A percentile compares a stretch with the other conserved stretches of the same genome.
phyloP scores from a whole-genome alignment of 2,888 invertebrate genomes.

The Minunthozetes semirufus region DNA sequence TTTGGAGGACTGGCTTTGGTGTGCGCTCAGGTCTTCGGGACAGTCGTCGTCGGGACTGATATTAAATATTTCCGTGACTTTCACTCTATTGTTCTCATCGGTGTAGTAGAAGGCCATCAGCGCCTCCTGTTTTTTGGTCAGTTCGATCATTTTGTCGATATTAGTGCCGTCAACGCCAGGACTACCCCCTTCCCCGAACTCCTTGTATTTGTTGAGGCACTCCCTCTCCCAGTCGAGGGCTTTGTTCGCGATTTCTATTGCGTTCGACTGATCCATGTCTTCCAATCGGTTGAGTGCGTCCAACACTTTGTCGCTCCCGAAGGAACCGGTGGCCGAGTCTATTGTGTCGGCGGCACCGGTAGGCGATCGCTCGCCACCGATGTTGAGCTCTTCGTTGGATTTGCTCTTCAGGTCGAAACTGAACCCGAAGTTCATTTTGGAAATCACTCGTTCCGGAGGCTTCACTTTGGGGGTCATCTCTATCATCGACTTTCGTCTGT shows the following conservation, averaged over 20 bases:
- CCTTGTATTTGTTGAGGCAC: conserved; percentile 35
- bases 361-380: not conserved
- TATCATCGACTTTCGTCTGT: conserved; percentile 40
- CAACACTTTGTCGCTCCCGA: conserved; percentile 36
- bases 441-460: conserved; percentile 48
- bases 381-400: not conserved
- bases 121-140: conserved; percentile 77
- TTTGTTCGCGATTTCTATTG: conserved; percentile 42
- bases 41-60: conserved; percentile 49
- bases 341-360: not conserved
- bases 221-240: conserved; percentile 41
- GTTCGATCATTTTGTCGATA: conserved; percentile 57
- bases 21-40: not conserved
- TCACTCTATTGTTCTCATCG: conserved; percentile 74
- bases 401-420: conserved; percentile 52
- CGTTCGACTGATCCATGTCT: conserved; percentile 39
- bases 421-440: conserved; percentile 59
- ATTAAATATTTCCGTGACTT: conserved; percentile 82
- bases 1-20: not conserved
- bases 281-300: conserved; percentile 36
- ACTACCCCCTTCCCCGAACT: not conserved
- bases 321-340: not conserved
- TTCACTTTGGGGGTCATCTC: conserved; percentile 34
- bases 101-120: conserved; percentile 76
- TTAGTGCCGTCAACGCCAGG: conserved; percentile 49